phyloP scores from a whole-genome alignment of 2,797 vertebrate species.

The Miichthys miiuy region DNA sequence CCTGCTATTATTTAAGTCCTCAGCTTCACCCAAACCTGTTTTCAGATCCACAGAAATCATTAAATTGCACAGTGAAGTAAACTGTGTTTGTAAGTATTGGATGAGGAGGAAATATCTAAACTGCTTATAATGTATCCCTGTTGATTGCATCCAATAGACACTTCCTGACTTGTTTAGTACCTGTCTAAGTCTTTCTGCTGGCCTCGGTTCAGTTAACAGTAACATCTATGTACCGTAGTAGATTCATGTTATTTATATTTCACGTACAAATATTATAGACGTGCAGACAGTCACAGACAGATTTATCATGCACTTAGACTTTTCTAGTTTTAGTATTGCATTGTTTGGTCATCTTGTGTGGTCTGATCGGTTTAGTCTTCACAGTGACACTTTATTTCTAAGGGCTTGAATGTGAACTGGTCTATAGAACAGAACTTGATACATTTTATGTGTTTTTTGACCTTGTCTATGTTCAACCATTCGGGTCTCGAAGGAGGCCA shows the following conservation, averaged over 20 bases:
- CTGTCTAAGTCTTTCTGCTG: slow-evolving; percentile 52
- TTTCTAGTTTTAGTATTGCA: slow-evolving; percentile 37
- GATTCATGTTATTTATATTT: slow-evolving; percentile 35
- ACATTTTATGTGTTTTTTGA: slow-evolving; percentile 56
- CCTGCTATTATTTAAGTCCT: slow-evolving; percentile 88
- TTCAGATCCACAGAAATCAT: slow-evolving; percentile 85
- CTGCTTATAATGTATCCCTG: slow-evolving; percentile 80
- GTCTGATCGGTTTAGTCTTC: slow-evolving; percentile 35
- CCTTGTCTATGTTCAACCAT: slow-evolving; percentile 43
- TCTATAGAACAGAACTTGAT: slow-evolving; percentile 32
- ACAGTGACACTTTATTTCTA: slow-evolving; percentile 7
- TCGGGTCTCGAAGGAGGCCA: slow-evolving; percentile 21
- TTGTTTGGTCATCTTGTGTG: slow-evolving; percentile 55
- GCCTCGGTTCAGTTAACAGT: slow-evolving; percentile 44
- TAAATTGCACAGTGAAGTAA: slow-evolving; percentile 84
- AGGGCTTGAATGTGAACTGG: slow-evolving; percentile 22
- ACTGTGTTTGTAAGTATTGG: slow-evolving; percentile 85
- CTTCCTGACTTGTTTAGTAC: slow-evolving; percentile 70
- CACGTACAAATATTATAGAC: slow-evolving; percentile 17
- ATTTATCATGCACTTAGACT: slow-evolving; percentile 34
- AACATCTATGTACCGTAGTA: slow-evolving; percentile 12
- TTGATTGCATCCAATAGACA: slow-evolving; percentile 73
- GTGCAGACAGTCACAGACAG: slow-evolving; percentile 3
- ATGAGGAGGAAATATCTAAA: slow-evolving; percentile 80
- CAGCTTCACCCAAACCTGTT: slow-evolving; percentile 85